Evolutionary conservation across 2,888 invertebrate genomes (phyloP).

Genomic region (Drosophila prolongata): DNA sequence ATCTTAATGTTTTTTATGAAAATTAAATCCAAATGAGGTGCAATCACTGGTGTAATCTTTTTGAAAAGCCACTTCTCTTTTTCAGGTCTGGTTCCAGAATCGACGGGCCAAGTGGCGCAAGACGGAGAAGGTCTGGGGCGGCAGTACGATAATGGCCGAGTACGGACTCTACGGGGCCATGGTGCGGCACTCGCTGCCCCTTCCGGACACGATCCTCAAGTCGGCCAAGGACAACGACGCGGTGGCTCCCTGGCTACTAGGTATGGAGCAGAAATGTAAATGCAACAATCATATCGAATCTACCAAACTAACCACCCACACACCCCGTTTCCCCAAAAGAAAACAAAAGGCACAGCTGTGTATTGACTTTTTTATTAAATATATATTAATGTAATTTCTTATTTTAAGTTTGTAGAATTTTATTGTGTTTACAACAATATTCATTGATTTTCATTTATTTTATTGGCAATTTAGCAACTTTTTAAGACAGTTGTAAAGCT

Average conservation of each 20-base stretch:
- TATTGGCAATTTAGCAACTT: not conserved
- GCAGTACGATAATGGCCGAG: slow-evolving; percentile 99
- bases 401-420: too few relatives aligned
- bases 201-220: slow-evolving; percentile 99
- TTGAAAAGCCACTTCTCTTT: slow-evolving; percentile 45
- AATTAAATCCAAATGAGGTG: too few relatives aligned
- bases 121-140: slow-evolving; percentile 99
- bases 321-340: not conserved
- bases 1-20: too few relatives aligned
- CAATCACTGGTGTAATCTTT: too few relatives aligned
- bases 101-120: slow-evolving; percentile 99
- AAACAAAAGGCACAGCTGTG: too few relatives aligned
- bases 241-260: slow-evolving; percentile 99
- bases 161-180: slow-evolving; percentile 99
- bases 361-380: too few relatives aligned
- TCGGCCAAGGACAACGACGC: slow-evolving; percentile 98
- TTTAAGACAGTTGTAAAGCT: not conserved
- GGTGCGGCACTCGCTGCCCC: slow-evolving; percentile 99
- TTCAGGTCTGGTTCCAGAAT: slow-evolving; percentile 98
- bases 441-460: too few relatives aligned
- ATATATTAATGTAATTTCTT: too few relatives aligned
- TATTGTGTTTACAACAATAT: too few relatives aligned
- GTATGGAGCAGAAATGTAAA: slow-evolving; percentile 88
- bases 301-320: slow-evolving; percentile 20
- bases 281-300: slow-evolving; percentile 81